Evolutionary conservation across 2,888 invertebrate genomes (phyloP).

Genomic region (Nyleta sp.): DNA sequence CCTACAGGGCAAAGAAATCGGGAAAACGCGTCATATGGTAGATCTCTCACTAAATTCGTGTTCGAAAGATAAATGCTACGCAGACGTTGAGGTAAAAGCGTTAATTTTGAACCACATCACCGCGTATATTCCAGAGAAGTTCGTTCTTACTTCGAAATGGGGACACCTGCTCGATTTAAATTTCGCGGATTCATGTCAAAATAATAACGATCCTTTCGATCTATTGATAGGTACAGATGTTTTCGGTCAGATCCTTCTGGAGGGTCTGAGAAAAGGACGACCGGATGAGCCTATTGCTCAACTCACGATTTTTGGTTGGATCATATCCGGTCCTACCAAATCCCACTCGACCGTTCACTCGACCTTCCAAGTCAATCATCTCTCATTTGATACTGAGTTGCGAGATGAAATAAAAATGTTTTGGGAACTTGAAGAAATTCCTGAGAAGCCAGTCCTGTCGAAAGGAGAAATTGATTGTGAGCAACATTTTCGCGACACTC

Average conservation of each 20-base stretch:
- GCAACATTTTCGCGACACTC: not conserved
- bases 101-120: not conserved
- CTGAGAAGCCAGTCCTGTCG: not conserved
- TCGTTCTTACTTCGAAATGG: not conserved
- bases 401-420: not conserved
- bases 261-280: not conserved
- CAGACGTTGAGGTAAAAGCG: not conserved
- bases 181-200: not conserved
- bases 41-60: too few species aligned
- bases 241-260: not conserved
- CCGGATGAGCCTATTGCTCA: not conserved
- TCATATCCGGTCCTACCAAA: not conserved
- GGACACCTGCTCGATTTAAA: not conserved
- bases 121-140: too few species aligned
- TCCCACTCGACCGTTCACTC: not conserved
- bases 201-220: not conserved
- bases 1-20: too few species aligned
- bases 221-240: constrained; percentile 2
- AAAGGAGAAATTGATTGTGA: not conserved
- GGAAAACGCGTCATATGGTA: not conserved
- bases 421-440: constrained; percentile 8
- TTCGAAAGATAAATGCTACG: too few species aligned
- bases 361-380: not conserved
- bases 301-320: not conserved
- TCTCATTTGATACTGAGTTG: not conserved